phyloP scores from a whole-genome alignment of 2,113 vertebrate species.

The Polypterus bichir region DNA sequence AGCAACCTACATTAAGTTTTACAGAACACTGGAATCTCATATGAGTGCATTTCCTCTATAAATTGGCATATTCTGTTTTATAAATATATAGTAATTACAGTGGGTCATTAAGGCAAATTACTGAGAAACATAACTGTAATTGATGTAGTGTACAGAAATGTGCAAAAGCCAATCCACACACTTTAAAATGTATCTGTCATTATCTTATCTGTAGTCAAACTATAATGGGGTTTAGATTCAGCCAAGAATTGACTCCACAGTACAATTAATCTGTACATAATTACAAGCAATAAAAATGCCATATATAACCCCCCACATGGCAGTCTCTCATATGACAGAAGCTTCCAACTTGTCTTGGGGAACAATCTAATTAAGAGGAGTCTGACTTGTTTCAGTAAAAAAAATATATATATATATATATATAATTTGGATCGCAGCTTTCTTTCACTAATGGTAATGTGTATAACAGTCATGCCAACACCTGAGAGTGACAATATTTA shows the following conservation, averaged over 20 bases:
- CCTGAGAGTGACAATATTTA: too few relatives aligned
- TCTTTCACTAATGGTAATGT: too few relatives aligned
- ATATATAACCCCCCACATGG: not conserved
- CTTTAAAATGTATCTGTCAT: not conserved
- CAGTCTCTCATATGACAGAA: not conserved
- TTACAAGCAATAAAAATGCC: not conserved
- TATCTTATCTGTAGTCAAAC: not conserved
- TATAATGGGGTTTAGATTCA: not conserved
- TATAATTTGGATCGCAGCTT: too few relatives aligned
- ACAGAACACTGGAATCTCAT: too few relatives aligned
- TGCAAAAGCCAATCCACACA: not conserved
- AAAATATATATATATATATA: too few relatives aligned
- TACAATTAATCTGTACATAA: not conserved
- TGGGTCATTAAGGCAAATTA: not conserved
- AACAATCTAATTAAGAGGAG: not conserved
- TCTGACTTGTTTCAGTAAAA: too few relatives aligned
- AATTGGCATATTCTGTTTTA: not conserved
- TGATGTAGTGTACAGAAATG: not conserved
- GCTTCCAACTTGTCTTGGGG: not conserved
- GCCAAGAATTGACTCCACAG: constrained; percentile 1
- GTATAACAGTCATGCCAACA: too few relatives aligned
- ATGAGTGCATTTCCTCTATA: too few relatives aligned
- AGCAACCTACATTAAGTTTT: too few relatives aligned
- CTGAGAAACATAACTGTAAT: not conserved
- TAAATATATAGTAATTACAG: not conserved